Evolutionary conservation across 1,140 invertebrate species (phyloP), one percentile per base, ranked within the genome.

Genomic region (Diabrotica undecimpunctata): DNA sequence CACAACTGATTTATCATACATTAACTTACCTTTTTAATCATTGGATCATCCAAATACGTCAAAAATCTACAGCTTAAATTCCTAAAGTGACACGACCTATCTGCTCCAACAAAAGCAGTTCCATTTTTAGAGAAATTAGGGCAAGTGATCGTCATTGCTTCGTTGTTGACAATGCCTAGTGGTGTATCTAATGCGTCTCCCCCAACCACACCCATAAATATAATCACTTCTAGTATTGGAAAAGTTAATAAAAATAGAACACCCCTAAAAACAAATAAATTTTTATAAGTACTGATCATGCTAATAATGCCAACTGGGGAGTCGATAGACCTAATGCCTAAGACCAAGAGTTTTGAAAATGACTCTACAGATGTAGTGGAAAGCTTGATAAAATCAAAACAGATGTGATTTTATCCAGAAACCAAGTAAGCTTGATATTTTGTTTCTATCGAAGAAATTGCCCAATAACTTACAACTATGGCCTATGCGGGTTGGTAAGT

Each of bases 151-250:
- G 80, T 78, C 36, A 82, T 75, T 5, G 78, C 81, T 77, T 95
- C 93, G 0, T 89, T 78, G 71, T 93, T 93, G 4, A 95, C 87
- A 0, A 97, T 79, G 0, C 86, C 93, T n/a, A 96, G 69, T 9
- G 81, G 79, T 0, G 96, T 80, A 46, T 86, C 83, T 62, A 83
- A 85, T 0, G 92, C 92, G 68, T 94, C 88, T 13, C 85, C 83
- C 6, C 94, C 94, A 56, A 96, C 87, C 11, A 91, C 86, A 36
- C 89, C 69, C 78, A 93, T 91, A 76, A 96, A 96, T 0, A 90
- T 79, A 6, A 86, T 80, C n/a, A 91, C 81, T 83, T 95, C 87
- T 7, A 94, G 76, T 5, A 93, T 81, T 2, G 95, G 94, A 69
- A 96, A 87, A 36, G 93, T 69, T 41, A 95, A 81, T 57, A 93